Evolutionary conservation across 2,888 invertebrate genomes (phyloP).

Genomic region (Synergus umbraculus): DNA sequence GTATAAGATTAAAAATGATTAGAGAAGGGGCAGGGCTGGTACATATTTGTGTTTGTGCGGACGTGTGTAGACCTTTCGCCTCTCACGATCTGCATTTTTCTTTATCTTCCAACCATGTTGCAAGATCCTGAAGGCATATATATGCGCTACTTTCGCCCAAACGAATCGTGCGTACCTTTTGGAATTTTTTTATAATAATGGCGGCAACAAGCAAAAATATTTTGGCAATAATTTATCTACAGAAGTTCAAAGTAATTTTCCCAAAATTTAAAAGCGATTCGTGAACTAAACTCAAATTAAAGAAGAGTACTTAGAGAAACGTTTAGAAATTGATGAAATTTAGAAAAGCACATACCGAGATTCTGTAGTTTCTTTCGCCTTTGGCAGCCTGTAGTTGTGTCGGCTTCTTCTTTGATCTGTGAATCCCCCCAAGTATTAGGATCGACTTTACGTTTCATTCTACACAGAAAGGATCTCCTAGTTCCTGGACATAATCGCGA

Average conservation of each 20-base stretch:
- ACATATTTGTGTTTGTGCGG: neutral
- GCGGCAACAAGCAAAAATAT: neutral
- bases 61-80: slow-evolving; percentile 58
- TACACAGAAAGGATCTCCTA: slow-evolving; percentile 94
- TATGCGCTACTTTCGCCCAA: slow-evolving; percentile 43
- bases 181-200: slow-evolving; percentile 46
- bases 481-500: slow-evolving; percentile 92
- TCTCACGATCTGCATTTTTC: slow-evolving; percentile 55
- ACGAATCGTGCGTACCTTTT: slow-evolving; percentile 47
- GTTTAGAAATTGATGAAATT: neutral
- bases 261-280: too few relatives aligned
- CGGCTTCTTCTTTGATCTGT: slow-evolving; percentile 87
- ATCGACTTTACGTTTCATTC: slow-evolving; percentile 89
- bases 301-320: neutral
- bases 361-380: slow-evolving; percentile 83
- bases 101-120: slow-evolving; percentile 58
- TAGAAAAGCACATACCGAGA: slow-evolving; percentile 76
- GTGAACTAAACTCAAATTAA: too few relatives aligned
- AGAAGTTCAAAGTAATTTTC: too few relatives aligned
- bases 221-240: neutral
- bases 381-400: slow-evolving; percentile 81
- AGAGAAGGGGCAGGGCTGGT: slow-evolving; percentile 6
- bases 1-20: neutral
- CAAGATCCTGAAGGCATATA: slow-evolving; percentile 50
- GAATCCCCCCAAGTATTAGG: slow-evolving; percentile 68